phyloP scores from a whole-genome alignment of 2,113 vertebrate species.

The Oplegnathus fasciatus region DNA sequence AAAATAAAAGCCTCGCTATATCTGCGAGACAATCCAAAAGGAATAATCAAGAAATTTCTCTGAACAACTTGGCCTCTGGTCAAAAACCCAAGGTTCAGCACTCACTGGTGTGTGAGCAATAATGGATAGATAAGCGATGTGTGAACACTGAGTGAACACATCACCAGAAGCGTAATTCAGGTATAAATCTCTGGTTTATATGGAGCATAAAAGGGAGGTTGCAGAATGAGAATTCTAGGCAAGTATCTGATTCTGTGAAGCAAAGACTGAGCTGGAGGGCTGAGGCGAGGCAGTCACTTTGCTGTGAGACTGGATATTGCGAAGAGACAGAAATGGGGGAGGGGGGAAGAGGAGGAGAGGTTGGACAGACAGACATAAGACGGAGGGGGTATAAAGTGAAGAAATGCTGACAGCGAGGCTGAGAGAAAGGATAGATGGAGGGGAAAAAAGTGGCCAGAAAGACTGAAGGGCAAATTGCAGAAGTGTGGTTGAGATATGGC shows the following conservation, averaged over 20 bases:
- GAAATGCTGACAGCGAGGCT: slow-evolving; percentile 48
- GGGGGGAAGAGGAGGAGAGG: not conserved
- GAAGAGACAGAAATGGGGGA: slow-evolving; percentile 14
- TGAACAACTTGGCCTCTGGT: slow-evolving; percentile 29
- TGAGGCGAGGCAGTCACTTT: slow-evolving; percentile 11
- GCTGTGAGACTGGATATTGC: slow-evolving; percentile 43
- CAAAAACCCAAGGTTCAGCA: slow-evolving; percentile 24
- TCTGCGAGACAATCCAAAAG: slow-evolving; percentile 22
- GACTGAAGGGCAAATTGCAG: slow-evolving; percentile 44
- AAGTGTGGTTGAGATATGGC: slow-evolving; percentile 43
- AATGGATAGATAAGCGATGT: slow-evolving; percentile 59
- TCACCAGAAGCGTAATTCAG: slow-evolving; percentile 49
- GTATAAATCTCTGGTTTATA: slow-evolving; percentile 66
- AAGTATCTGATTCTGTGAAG: slow-evolving; percentile 62
- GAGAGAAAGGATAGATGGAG: slow-evolving; percentile 33
- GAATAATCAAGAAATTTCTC: slow-evolving; percentile 37
- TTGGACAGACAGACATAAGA: slow-evolving; percentile 13
- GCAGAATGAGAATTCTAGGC: slow-evolving; percentile 38
- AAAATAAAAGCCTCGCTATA: slow-evolving; percentile 2
- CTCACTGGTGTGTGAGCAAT: slow-evolving; percentile 37
- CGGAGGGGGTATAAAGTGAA: slow-evolving; percentile 21
- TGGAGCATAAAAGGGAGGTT: slow-evolving; percentile 45
- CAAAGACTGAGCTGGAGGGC: slow-evolving; percentile 65
- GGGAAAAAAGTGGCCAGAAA: slow-evolving; percentile 22
- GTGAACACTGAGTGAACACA: slow-evolving; percentile 44